Evolutionary conservation across 1,140 invertebrate genomes (phyloP), one percentile per base, ranked within the genome.

Genomic region (roundworm (Caenorhabditis elegans)): DNA sequence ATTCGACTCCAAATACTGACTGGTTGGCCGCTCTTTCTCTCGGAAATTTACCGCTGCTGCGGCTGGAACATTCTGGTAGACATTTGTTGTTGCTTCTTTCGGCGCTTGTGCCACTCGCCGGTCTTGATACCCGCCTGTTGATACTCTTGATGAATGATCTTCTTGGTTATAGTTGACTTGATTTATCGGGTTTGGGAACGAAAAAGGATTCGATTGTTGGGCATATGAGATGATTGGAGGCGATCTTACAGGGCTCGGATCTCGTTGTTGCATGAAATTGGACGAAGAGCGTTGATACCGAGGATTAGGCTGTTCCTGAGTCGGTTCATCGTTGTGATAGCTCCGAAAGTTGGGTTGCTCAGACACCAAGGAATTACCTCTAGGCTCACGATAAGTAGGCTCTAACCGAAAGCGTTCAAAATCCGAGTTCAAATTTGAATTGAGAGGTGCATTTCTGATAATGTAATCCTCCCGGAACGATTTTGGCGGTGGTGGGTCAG

Each of bases 401-500:
- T 70, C 60, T n/a, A 70, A 13, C 2, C 34, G 60, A n/a, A 70
- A 39, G 36, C 60, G 15, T 43, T 70, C 60, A 31, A 70, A 70
- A 22, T 70, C 60, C 8, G 60, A 70, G n/a, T 39, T 70, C 34
- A 70, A 3, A 19, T 31, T 11, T 19, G 34, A 31, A 13, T 31
- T 70, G 39, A 79, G 2, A 10, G 55, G 55, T 5, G 47, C 78
- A 70, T 65, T 79, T 79, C 28, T 31, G 36, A 47, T 43, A 22
- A 79, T 43, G n/a, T 43, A 55, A 22, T 51, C 77, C 17, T 49
- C 77, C 1, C 34, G 77, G 22, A 47, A 53, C 13, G 78, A 36
- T 26, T 70, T 70, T 24, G 80, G 80, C 19, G 80, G 80, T 10
- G 80, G 80, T 17, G 80, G 80, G 51, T 81, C 60, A 19, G 48